Evolutionary conservation across 2,888 invertebrate genomes (phyloP).

Genomic region (Dromius quadrimaculatus): DNA sequence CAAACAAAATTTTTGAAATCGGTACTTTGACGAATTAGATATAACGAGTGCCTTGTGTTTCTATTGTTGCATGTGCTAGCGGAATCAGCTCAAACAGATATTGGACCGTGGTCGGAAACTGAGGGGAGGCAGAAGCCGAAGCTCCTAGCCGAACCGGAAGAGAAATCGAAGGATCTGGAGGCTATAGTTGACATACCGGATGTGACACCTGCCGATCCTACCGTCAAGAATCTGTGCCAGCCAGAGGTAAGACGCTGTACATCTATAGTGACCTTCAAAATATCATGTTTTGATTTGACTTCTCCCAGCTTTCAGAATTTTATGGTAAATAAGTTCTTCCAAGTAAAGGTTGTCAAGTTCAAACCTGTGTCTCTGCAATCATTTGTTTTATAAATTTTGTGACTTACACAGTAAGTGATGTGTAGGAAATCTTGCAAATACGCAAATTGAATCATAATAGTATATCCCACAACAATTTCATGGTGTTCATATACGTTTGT

Average conservation of each 20-base stretch:
- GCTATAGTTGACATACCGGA: conserved; percentile 58
- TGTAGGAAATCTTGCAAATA: too few species aligned
- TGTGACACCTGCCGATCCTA: conserved; percentile 46
- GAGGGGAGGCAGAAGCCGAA: conserved; percentile 45
- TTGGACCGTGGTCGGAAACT: conserved; percentile 56
- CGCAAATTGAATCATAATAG: too few species aligned
- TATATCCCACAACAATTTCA: too few species aligned
- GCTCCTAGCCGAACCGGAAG: conserved; percentile 50
- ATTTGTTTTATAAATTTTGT: too few species aligned
- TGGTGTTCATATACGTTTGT: too few species aligned
- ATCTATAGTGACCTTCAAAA: too few species aligned
- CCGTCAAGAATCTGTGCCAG: conserved; percentile 28
- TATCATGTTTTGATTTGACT: too few species aligned
- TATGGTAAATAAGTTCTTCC: too few species aligned
- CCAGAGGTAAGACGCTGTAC: conserved; percentile 47
- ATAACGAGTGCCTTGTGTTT: conserved; percentile 60
- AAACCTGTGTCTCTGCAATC: too few species aligned
- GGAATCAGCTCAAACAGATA: conserved; percentile 57
- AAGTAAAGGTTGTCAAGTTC: too few species aligned
- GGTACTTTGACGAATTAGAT: conserved; percentile 55
- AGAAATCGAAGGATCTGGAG: conserved; percentile 52
- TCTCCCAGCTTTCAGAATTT: too few species aligned
- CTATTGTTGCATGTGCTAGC: conserved; percentile 59
- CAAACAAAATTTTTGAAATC: background rate
- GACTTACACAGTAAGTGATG: too few species aligned